A percentile compares a stretch with the other conserved stretches of the same genome.
Evolutionary conservation across 2,888 invertebrate species (phyloP).

Genomic region (Phragmatobia fuliginosa): DNA sequence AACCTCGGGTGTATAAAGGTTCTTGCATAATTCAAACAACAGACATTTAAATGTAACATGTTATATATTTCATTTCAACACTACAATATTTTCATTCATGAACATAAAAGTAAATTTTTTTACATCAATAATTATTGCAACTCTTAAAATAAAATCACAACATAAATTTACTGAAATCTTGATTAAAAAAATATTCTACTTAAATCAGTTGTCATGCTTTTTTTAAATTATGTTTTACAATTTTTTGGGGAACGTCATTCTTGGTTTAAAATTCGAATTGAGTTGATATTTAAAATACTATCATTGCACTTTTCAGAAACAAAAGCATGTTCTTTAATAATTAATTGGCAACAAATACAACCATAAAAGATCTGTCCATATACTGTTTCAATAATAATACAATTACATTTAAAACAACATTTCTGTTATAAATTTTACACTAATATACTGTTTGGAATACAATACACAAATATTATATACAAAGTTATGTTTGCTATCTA

Average conservation of each 20-base stretch:
- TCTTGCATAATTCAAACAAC: conserved; percentile 19
- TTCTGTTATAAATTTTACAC: conserved; percentile 9
- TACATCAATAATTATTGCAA: conserved; percentile 72
- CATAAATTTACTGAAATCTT: conserved; percentile 53
- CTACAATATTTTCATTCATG: conserved; percentile 69
- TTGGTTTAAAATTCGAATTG: not conserved
- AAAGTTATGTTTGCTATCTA: conserved; percentile 39
- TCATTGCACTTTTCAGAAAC: not conserved
- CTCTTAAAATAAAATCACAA: conserved; percentile 73
- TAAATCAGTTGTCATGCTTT: conserved; percentile 39
- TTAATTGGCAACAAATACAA: conserved; percentile 29
- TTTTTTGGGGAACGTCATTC: not conserved
- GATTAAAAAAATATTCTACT: conserved; percentile 32
- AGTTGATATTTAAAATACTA: not conserved
- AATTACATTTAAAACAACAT: conserved; percentile 5
- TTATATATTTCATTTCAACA: conserved; percentile 79
- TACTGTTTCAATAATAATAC: conserved; percentile 9
- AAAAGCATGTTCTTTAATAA: not conserved
- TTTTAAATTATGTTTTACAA: not conserved
- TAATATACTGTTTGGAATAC: conserved; percentile 28
- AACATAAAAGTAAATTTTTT: conserved; percentile 70
- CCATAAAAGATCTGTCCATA: conserved; percentile 2
- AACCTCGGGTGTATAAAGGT: conserved; percentile 27
- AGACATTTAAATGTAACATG: conserved; percentile 67
- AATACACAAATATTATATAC: conserved; percentile 38